Percentiles rank a stretch among this genome's conserved stretches.
phyloP scores from a whole-genome alignment of 2,797 vertebrate species.

The Capromys pilorides region DNA sequence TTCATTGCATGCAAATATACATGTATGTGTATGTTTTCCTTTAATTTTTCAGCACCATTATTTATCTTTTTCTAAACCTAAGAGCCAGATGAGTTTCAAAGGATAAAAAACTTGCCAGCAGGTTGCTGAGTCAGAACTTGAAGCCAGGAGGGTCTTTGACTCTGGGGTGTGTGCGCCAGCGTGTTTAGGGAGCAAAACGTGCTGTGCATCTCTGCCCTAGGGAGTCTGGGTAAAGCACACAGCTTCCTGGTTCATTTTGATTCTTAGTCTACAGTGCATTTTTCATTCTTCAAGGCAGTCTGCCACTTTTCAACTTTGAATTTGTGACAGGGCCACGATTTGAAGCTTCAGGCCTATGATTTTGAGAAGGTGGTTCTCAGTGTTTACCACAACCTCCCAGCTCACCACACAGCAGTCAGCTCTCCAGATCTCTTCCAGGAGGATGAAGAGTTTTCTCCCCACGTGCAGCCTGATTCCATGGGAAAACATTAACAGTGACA shows the following conservation, averaged over 20 bases:
- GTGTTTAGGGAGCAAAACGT: slow-evolving; percentile 1
- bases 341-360: slow-evolving; percentile 66
- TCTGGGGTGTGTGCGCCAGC: not conserved
- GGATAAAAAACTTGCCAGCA: not conserved
- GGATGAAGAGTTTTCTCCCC: not conserved
- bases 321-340: slow-evolving; percentile 72
- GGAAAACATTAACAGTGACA: slow-evolving; percentile 65
- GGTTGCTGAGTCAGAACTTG: not conserved
- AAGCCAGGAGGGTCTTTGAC: not conserved
- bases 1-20: not conserved
- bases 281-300: slow-evolving; percentile 51
- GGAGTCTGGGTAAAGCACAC: not conserved
- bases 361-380: slow-evolving; percentile 71
- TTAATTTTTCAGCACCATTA: slow-evolving; percentile 1
- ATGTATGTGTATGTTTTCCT: not conserved
- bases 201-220: not conserved
- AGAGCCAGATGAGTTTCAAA: not conserved
- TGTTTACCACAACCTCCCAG: slow-evolving; percentile 63
- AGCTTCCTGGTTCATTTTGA: not conserved
- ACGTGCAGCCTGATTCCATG: slow-evolving; percentile 22
- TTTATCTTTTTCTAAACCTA: not conserved
- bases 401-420: slow-evolving; percentile 37
- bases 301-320: slow-evolving; percentile 58
- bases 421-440: slow-evolving; percentile 48
- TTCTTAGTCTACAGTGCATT: slow-evolving; percentile 31